phyloP scores from a whole-genome alignment of 2,888 invertebrate genomes.

The Lapara coniferarum region DNA sequence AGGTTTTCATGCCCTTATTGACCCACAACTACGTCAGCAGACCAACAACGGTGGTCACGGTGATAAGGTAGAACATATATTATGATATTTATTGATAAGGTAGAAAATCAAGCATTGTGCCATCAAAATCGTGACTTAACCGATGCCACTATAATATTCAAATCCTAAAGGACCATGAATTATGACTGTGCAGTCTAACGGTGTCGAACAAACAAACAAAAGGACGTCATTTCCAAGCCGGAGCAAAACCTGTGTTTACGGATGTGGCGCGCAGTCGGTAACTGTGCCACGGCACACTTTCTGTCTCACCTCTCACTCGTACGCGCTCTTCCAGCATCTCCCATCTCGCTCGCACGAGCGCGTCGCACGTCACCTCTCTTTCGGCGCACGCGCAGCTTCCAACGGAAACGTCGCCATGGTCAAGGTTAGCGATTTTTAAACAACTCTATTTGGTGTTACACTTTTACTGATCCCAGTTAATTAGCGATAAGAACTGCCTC shows the following conservation, averaged over 20 bases:
- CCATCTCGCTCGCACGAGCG: slow-evolving; percentile 44
- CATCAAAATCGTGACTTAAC: not conserved
- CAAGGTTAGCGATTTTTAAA: slow-evolving; percentile 59
- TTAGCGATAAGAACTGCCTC: not conserved
- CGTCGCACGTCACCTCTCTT: slow-evolving; percentile 33
- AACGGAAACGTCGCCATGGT: slow-evolving; percentile 60
- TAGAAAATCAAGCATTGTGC: not conserved
- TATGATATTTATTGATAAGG: too few relatives aligned
- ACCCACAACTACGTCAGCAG: too few relatives aligned
- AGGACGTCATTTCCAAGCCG: slow-evolving; percentile 18
- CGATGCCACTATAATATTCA: not conserved
- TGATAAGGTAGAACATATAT: too few relatives aligned
- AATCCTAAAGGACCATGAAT: not conserved
- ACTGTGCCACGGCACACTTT: slow-evolving; percentile 24
- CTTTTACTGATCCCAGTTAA: slow-evolving; percentile 14
- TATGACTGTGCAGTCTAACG: not conserved
- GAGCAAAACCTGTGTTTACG: slow-evolving; percentile 26
- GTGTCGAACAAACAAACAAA: slow-evolving; percentile 18
- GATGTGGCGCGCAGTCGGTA: slow-evolving; percentile 28
- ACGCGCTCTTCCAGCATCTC: slow-evolving; percentile 27
- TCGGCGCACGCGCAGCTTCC: slow-evolving; percentile 48
- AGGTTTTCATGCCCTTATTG: too few relatives aligned
- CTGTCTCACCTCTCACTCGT: slow-evolving; percentile 42
- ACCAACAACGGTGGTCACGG: too few relatives aligned
- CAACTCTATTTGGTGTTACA: slow-evolving; percentile 25